Evolutionary conservation across 2,113 vertebrate species (phyloP).

Genomic region (Podarcis cretensis): DNA sequence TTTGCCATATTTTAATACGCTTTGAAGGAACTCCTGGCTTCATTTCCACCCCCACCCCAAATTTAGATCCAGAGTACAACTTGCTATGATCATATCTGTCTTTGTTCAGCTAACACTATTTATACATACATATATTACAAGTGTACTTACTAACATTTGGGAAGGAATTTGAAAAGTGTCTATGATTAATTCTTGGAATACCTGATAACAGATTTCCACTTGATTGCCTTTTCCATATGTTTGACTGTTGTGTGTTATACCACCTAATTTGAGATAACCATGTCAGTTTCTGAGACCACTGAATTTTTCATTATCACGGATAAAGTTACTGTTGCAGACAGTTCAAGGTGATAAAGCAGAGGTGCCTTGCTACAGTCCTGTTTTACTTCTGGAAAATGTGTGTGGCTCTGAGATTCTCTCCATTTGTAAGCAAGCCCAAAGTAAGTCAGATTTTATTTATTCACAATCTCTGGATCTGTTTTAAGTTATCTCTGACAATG

Average conservation of each 20-base stretch:
- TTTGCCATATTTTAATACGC: fast-evolving
- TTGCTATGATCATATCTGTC: neutral
- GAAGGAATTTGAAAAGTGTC: neutral
- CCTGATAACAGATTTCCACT: neutral
- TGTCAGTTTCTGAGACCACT: neutral
- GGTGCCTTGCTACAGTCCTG: neutral
- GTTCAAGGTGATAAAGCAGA: neutral
- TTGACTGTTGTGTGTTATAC: too few species aligned
- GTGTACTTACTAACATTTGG: neutral
- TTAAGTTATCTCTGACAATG: neutral
- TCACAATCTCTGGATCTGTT: neutral
- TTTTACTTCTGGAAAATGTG: neutral
- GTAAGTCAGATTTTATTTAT: neutral
- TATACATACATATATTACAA: neutral
- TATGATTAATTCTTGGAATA: neutral
- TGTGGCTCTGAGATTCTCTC: neutral
- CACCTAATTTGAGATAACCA: neutral
- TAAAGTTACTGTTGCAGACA: neutral
- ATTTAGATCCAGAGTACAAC: neutral
- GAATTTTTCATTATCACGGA: neutral
- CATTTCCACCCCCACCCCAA: neutral
- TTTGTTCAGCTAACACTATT: neutral
- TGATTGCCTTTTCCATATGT: neutral
- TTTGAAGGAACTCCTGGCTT: fast-evolving
- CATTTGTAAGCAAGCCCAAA: neutral